Evolutionary conservation across 2,797 vertebrate genomes (phyloP), one percentile per base, ranked within the genome.

Genomic region (Schizopygopsis malacanthus): DNA sequence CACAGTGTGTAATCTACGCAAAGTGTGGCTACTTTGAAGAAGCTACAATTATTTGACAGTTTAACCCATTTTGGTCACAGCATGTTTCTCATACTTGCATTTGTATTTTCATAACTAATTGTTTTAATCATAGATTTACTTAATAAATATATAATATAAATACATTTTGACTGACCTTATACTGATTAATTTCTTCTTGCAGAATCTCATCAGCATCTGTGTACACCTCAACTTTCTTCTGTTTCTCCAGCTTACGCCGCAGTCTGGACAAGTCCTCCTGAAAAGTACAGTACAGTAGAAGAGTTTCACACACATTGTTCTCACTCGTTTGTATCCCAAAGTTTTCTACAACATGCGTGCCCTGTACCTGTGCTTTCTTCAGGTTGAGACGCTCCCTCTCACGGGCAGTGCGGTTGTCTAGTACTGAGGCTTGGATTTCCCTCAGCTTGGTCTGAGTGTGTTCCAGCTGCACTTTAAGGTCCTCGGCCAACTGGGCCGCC

Each of bases 181-280:
- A 98, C 87, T 98, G 97, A 92, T 98, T 98, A 91, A 98, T 98
- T 93, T 98, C 97, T 91, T 98, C 97, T 92, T 98, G 97, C 41
- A 98, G 92, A 92, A 98, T 98, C 92, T 98, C 97, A 10, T 98
- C 97, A 0, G 97, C 97, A 22, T 99, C 97, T 0, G 97, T 97
- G 77, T 98, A 99, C 39, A 99, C 97, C 90, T 99, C 97, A 89
- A 99, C 97, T 91, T 99, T 99, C 91, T 97, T 97, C 93, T 98
- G 97, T 78, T 98, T 98, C 92, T 98, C 97, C 90, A 98, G 93
- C 91, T 97, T 98, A 73, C 97, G 94, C 6, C 97, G 94, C 65
- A 98, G 95, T 81, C 97, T 94, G 25, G 97, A 98, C 71, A 98
- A 95, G 79, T 98, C 97, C 94, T 98, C 97, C 97, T 98, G 86